These are phyloP conservation scores for Coregonus clupeaformis DNA, from an alignment of 2,113 vertebrate genomes.

Conservation along the genomic window DNA sequence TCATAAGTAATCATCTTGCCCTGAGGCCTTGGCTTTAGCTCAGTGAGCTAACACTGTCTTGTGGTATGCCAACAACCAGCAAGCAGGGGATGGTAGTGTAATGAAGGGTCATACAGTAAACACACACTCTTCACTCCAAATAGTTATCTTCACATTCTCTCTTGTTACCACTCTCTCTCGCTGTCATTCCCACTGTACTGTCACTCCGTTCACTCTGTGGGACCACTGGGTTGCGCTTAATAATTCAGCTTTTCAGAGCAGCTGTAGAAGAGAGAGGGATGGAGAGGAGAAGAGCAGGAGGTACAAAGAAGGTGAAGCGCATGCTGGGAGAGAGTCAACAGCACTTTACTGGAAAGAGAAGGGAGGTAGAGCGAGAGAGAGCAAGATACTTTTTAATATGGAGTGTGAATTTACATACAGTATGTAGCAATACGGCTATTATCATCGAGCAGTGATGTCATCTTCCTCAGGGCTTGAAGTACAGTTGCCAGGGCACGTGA, in stretches of 20 bases:
- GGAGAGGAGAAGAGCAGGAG: slow-evolving; percentile 54
- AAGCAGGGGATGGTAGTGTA: too few relatives aligned
- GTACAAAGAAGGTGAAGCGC: slow-evolving; percentile 58
- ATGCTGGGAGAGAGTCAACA: slow-evolving; percentile 37
- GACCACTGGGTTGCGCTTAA: slow-evolving; percentile 54
- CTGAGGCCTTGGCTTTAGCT: too few relatives aligned
- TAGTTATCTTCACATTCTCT: slow-evolving; percentile 10
- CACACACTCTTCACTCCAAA: neutral
- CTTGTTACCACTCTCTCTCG: slow-evolving; percentile 19
- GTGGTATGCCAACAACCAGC: too few relatives aligned
- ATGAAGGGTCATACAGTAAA: too few relatives aligned
- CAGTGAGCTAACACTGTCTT: too few relatives aligned
- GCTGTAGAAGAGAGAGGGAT: slow-evolving; percentile 35
- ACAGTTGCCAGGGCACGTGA: too few relatives aligned
- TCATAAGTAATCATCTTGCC: too few relatives aligned
- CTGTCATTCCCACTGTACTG: slow-evolving; percentile 31
- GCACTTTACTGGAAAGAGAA: slow-evolving; percentile 7
- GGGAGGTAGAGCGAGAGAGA: neutral
- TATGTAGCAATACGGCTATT: too few relatives aligned
- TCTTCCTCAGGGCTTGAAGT: too few relatives aligned
- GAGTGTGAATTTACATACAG: too few relatives aligned
- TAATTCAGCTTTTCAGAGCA: slow-evolving; percentile 61
- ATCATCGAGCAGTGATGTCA: too few relatives aligned
- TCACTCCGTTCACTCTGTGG: slow-evolving; percentile 30
- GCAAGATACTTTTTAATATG: neutral